These are phyloP conservation scores for Rallus crepitans DNA, from an alignment of 2,797 vertebrate species.

Conservation along the genomic window DNA sequence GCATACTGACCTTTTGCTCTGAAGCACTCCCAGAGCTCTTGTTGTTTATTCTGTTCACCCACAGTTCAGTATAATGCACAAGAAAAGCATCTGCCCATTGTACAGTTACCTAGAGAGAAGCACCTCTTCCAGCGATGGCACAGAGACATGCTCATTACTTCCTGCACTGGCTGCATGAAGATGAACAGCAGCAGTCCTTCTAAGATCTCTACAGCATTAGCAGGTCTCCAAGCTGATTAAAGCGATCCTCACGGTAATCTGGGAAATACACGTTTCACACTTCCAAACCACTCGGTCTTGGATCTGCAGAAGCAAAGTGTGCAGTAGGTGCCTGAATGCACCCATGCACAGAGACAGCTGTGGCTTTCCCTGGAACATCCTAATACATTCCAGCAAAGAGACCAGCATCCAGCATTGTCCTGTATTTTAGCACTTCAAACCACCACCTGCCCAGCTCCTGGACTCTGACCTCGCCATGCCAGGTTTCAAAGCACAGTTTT, in stretches of 20 bases:
- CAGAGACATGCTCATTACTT: slow-evolving; percentile 31
- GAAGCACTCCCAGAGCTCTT: background rate
- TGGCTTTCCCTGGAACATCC: background rate
- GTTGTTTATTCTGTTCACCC: background rate
- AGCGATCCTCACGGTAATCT: slow-evolving; percentile 69
- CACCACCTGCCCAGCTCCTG: background rate
- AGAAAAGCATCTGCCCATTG: background rate
- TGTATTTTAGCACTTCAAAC: background rate
- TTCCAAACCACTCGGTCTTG: slow-evolving; percentile 29
- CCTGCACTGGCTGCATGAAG: background rate
- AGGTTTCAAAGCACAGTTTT: background rate
- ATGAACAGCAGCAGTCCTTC: slow-evolving; percentile 23
- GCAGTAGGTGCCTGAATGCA: background rate
- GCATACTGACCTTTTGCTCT: background rate
- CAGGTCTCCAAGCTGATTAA: slow-evolving; percentile 70
- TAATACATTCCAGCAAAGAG: background rate
- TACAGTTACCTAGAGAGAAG: slow-evolving; percentile 71
- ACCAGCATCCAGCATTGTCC: background rate
- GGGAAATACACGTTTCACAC: slow-evolving; percentile 50
- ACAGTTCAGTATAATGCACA: background rate
- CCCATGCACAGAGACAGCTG: background rate
- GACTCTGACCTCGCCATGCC: background rate
- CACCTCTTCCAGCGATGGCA: slow-evolving; percentile 49
- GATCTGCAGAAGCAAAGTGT: slow-evolving; percentile 8
- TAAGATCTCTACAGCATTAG: slow-evolving; percentile 62